A percentile compares a stretch with the other conserved stretches of the same genome.
phyloP scores from a whole-genome alignment of 2,797 vertebrate species.

The Chelmon rostratus region DNA sequence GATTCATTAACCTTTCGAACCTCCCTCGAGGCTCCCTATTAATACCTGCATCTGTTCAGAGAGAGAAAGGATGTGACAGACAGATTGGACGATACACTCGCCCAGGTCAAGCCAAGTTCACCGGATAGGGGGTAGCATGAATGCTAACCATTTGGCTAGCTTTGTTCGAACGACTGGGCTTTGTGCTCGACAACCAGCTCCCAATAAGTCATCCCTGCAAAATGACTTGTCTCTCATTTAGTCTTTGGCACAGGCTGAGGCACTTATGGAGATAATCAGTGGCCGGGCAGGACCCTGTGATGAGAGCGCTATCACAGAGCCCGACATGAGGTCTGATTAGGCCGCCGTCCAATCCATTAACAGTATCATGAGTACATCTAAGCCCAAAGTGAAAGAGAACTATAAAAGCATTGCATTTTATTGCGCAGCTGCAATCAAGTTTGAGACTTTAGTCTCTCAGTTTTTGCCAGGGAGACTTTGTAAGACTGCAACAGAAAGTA shows the following conservation, averaged over 20 bases:
- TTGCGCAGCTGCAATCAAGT: conserved; percentile 25
- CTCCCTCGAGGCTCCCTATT: conserved; percentile 68
- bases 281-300: conserved; percentile 56
- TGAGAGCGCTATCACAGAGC: conserved; percentile 54
- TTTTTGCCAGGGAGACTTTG: conserved; percentile 44
- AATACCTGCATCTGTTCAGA: conserved; percentile 81
- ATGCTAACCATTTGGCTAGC: conserved; percentile 48
- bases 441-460: conserved; percentile 6
- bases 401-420: conserved; percentile 54
- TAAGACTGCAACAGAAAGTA: conserved; percentile 5
- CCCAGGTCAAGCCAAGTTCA: conserved; percentile 70
- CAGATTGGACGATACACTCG: conserved; percentile 44
- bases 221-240: conserved; percentile 66
- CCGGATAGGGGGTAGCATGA: conserved; percentile 38
- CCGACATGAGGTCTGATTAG: conserved; percentile 60
- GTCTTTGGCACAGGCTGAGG: conserved; percentile 58
- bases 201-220: conserved; percentile 61
- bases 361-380: conserved; percentile 58
- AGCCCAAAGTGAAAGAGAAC: conserved; percentile 50
- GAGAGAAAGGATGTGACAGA: conserved; percentile 57
- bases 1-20: conserved; percentile 80
- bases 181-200: conserved; percentile 40
- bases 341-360: conserved; percentile 63
- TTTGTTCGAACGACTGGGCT: conserved; percentile 34
- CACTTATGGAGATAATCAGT: conserved; percentile 69